Percentiles rank a stretch among this genome's conserved stretches.
Conservation (phyloP, 1,140 invertebrate species). For the Cherax quadricarinatus region DNA sequence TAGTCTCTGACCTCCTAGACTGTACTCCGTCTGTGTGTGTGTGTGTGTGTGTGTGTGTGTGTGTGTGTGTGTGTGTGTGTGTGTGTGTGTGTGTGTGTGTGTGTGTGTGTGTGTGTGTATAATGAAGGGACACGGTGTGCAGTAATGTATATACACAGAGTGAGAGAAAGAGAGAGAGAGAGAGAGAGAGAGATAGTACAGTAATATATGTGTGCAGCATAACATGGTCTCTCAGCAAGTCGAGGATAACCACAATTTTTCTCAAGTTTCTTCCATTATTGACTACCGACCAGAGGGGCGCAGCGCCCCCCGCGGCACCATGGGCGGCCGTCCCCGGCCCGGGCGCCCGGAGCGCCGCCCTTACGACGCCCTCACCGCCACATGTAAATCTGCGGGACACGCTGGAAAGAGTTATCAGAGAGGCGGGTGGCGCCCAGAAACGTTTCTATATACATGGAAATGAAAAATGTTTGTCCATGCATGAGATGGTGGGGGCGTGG, state of each 20-base stretch:
- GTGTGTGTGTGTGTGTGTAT: no score
- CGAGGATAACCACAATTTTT: slow-evolving; percentile 68
- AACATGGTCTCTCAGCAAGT: slow-evolving; percentile 45
- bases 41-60: no score
- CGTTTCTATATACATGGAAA: slow-evolving; percentile 70
- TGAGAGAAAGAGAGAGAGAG: no score
- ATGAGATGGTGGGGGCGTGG: slow-evolving; percentile 46
- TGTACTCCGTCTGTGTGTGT: no score
- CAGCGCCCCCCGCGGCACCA: no score
- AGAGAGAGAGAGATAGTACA: not conserved
- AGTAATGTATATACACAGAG: no score
- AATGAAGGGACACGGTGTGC: no score
- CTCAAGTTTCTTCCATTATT: slow-evolving; percentile 68
- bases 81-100: no score
- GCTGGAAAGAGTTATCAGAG: slow-evolving; percentile 59
- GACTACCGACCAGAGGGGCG: not conserved
- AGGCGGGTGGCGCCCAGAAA: slow-evolving; percentile 46
- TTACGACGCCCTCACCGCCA: not conserved
- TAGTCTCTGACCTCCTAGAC: no score
- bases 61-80: no score
- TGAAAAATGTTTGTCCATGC: slow-evolving; percentile 65
- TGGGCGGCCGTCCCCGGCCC: not conserved
- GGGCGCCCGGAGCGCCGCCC: not conserved
- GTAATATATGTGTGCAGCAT: slow-evolving; percentile 64
- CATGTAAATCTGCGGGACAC: slow-evolving; percentile 12